Conservation (phyloP, 2,888 invertebrate genomes). For the Galeopsomyia nigrocyanea region DNA sequence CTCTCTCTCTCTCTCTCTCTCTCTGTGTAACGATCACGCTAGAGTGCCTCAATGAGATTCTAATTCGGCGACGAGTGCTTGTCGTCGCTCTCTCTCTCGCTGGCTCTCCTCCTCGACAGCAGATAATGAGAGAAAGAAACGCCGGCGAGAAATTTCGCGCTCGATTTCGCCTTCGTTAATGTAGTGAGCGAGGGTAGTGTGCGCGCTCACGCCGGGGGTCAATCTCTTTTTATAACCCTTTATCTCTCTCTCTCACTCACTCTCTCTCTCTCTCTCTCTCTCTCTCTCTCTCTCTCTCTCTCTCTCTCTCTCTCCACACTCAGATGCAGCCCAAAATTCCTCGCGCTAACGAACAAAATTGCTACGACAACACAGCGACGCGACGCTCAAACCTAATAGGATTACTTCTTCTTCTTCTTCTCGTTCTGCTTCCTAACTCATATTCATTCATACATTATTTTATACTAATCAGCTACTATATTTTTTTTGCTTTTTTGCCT, state of each 20-base stretch:
- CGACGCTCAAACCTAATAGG: conserved; percentile 39
- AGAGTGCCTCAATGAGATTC: conserved; percentile 52
- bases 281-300: background rate
- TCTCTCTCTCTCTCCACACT: no score
- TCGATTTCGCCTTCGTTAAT: conserved; percentile 41
- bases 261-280: background rate
- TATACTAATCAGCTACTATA: background rate
- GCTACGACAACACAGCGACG: background rate
- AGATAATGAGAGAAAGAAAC: conserved; percentile 37
- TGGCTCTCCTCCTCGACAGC: no score
- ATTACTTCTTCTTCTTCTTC: conserved; percentile 34
- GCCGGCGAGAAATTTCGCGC: conserved; percentile 45
- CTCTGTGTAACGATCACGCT: conserved; percentile 29
- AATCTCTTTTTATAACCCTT: background rate
- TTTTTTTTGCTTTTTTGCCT: conserved; percentile 1
- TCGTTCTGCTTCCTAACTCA: conserved; percentile 27
- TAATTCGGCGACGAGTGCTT: conserved; percentile 48
- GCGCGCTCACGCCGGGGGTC: conserved; percentile 8
- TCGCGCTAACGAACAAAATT: no score
- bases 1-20: no score
- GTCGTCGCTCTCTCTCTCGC: background rate
- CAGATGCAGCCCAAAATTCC: no score
- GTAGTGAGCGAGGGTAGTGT: background rate
- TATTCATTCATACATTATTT: conserved; percentile 27
- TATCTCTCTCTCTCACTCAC: background rate